Evolutionary conservation across 2,113 vertebrate species (phyloP), one percentile per base, ranked within the genome.

Genomic region (Acrocephalus kingi): DNA sequence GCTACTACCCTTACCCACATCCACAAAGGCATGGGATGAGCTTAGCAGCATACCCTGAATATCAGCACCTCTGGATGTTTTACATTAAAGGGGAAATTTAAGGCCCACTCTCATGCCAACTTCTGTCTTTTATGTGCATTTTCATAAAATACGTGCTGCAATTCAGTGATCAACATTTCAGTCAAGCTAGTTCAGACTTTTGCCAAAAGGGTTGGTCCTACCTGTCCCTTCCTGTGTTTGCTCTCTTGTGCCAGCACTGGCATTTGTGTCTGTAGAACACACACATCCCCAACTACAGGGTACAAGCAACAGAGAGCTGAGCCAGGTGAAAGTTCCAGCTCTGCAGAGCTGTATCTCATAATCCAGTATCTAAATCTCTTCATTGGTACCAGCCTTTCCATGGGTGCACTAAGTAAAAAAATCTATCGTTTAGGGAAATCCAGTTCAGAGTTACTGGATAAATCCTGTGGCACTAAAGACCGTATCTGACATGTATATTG

Each of bases 401-500:
- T 11, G 62, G 73, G 24, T 35, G 27, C 58, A 51, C 11, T 14
- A 13, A 83, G 31, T 49, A 5, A 75, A 82, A 79, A 82, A 41
- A 33, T 0, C 11, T 41, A 39, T 67, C 4, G 4, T 89, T 82
- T 64, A 54, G 49, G 1, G n/a, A 33, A 62, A 25, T 64, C 15
- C 37, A 41, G 15, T 35, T 90, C 41, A 64, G 49, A 45, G 30
- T 77, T 46, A 45, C 3, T 56, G 71, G 54, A 43, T 48, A 64
- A 78, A 82, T 54, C 31, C 35, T 23, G 21, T 22, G 69, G 39
- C 68, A 71, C 13, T 28, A 25, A 71, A 64, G 73, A 30, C n/a
- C 5, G 1, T 58, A 22, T 39, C 45, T 78, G 66, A 9, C 30
- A 15, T 0, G 1, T 51, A 17, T 18, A 17, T 18, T 46, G 71